Evolutionary conservation across 1,140 invertebrate species (phyloP).

Genomic region (Aphaenogaster ashmeadi): DNA sequence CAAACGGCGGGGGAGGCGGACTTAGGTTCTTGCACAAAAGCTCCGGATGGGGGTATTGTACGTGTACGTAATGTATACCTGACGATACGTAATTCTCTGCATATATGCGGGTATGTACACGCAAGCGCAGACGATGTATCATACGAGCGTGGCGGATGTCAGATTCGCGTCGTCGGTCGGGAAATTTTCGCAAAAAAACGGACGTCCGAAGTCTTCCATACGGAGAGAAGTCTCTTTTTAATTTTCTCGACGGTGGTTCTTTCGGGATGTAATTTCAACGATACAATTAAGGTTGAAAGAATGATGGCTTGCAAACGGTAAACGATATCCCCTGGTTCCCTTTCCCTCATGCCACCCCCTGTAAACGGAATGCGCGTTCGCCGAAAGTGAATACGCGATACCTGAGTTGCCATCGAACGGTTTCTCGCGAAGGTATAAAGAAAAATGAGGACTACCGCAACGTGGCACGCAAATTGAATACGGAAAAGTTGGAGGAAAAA

Average conservation of each 20-base stretch:
- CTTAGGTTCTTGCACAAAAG: constrained; percentile 50
- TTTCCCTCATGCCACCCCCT: no score
- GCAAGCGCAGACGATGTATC: constrained; percentile 14
- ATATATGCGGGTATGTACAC: neutral
- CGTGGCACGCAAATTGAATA: constrained; percentile 67
- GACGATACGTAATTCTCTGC: constrained; percentile 47
- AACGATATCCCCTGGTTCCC: neutral
- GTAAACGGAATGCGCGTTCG: neutral
- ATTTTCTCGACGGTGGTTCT: neutral
- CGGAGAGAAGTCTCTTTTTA: neutral
- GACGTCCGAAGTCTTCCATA: neutral
- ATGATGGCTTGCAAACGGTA: neutral
- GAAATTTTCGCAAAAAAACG: neutral
- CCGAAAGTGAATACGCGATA: constrained; percentile 42
- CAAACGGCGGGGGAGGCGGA: neutral
- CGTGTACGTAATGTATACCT: constrained; percentile 43
- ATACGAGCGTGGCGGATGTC: constrained; percentile 23
- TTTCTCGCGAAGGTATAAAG: constrained; percentile 41
- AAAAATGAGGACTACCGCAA: constrained; percentile 52
- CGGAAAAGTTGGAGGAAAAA: constrained; percentile 62
- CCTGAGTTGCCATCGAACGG: constrained; percentile 40
- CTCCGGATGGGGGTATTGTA: constrained; percentile 39
- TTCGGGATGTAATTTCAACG: neutral
- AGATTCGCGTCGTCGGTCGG: constrained; percentile 34
- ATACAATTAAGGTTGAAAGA: neutral